phyloP scores from a whole-genome alignment of 2,113 vertebrate species.

The Dipodomys merriami region DNA sequence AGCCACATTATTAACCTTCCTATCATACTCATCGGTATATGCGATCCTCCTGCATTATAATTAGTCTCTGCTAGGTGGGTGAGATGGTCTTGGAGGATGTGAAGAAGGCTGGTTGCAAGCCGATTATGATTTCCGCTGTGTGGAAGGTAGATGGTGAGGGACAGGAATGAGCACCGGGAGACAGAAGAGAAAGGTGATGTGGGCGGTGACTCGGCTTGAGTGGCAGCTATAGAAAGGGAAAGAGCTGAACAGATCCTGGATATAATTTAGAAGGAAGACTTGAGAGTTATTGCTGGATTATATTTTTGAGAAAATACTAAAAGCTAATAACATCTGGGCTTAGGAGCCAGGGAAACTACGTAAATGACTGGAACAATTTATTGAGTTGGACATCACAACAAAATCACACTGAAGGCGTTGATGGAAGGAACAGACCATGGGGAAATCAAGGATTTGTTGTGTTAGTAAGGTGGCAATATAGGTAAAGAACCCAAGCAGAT shows the following conservation, averaged over 20 bases:
- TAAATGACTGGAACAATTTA: not conserved
- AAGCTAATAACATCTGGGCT: not conserved
- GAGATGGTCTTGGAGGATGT: not conserved
- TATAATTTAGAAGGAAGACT: not conserved
- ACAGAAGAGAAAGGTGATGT: not conserved
- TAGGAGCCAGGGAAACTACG: not conserved
- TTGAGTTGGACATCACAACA: not conserved
- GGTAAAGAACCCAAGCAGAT: no score
- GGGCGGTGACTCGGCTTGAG: no score
- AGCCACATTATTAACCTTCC: no score
- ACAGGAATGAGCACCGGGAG: not conserved
- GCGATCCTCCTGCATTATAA: not conserved
- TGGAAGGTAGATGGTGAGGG: not conserved
- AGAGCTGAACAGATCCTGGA: not conserved
- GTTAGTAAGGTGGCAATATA: not conserved
- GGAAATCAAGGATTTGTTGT: not conserved
- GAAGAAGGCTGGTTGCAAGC: not conserved
- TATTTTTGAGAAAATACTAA: not conserved
- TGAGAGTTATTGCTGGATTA: not conserved
- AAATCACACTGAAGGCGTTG: not conserved
- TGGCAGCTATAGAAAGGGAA: rapidly evolving
- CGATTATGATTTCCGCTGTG: not conserved
- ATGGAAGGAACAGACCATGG: not conserved
- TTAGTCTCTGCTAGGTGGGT: not conserved
- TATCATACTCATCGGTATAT: no score